phyloP scores from a whole-genome alignment of 2,113 vertebrate species.

The Panurus biarmicus region DNA sequence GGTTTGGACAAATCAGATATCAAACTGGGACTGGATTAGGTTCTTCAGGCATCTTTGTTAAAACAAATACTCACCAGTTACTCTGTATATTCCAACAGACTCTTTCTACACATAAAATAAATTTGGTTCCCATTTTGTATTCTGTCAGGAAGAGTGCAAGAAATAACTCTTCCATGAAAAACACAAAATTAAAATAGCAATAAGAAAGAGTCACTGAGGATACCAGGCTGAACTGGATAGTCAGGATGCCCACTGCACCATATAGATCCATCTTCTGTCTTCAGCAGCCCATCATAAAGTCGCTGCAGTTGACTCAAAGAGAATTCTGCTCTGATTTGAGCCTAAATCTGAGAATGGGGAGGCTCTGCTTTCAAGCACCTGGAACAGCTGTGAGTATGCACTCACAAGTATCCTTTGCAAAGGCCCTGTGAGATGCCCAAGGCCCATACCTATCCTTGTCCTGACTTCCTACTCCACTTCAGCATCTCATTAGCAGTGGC shows the following conservation, averaged over 20 bases:
- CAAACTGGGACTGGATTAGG: not conserved
- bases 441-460: rapidly evolving
- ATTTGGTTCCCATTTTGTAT: not conserved
- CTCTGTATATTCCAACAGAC: not conserved
- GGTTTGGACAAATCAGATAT: not conserved
- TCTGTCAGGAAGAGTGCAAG: not conserved
- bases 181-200: not conserved
- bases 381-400: not conserved
- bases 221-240: not conserved
- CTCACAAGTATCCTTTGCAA: not conserved
- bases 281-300: not conserved
- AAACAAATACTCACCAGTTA: not conserved
- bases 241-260: not conserved
- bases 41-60: not conserved
- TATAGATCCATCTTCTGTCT: not conserved
- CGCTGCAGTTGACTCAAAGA: not conserved
- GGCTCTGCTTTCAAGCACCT: not conserved
- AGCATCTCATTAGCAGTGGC: not conserved
- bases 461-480: not conserved
- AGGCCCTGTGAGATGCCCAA: not conserved
- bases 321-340: not conserved
- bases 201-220: not conserved
- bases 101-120: not conserved
- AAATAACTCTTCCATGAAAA: not conserved
- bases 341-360: not conserved